Conservation (phyloP, 1,140 invertebrate species). For the Drosophila repleta region DNA sequence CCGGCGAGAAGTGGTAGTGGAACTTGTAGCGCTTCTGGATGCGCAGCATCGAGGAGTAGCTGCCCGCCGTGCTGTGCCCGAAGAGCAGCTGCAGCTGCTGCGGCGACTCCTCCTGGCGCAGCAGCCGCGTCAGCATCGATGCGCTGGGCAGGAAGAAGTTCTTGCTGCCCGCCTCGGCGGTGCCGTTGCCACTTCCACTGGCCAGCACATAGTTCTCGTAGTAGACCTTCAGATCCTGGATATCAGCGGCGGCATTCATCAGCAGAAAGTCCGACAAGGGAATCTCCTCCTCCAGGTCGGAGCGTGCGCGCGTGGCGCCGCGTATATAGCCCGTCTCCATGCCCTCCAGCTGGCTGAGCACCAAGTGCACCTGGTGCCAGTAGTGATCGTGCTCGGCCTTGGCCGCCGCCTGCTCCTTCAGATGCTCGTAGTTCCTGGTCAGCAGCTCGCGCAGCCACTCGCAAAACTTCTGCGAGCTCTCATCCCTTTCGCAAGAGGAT, state of each 20-base stretch:
- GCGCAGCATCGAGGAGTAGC: slow-evolving; percentile 93
- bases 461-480: slow-evolving; percentile 83
- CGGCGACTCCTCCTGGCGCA: slow-evolving; percentile 49
- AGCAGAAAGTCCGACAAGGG: slow-evolving; percentile 88
- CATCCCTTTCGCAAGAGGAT: slow-evolving; percentile 87
- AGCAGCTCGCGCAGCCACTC: slow-evolving; percentile 74
- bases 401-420: slow-evolving; percentile 88
- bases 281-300: slow-evolving; percentile 85
- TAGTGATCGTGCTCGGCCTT: slow-evolving; percentile 87
- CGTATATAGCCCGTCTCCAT: slow-evolving; percentile 88
- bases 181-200: slow-evolving; percentile 32
- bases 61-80: slow-evolving; percentile 86
- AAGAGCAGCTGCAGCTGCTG: slow-evolving; percentile 71
- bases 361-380: slow-evolving; percentile 88
- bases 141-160: slow-evolving; percentile 81
- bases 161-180: slow-evolving; percentile 43
- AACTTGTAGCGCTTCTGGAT: slow-evolving; percentile 96
- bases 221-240: slow-evolving; percentile 87
- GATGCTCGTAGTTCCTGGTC: slow-evolving; percentile 87
- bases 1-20: slow-evolving; percentile 88
- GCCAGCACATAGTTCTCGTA: slow-evolving; percentile 77
- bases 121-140: slow-evolving; percentile 73
- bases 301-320: slow-evolving; percentile 87
- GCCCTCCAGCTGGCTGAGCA: slow-evolving; percentile 89
- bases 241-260: slow-evolving; percentile 91